These are phyloP conservation scores for Ovis canadensis DNA, from an alignment of 2,113 vertebrate species.

Conservation along the genomic window DNA sequence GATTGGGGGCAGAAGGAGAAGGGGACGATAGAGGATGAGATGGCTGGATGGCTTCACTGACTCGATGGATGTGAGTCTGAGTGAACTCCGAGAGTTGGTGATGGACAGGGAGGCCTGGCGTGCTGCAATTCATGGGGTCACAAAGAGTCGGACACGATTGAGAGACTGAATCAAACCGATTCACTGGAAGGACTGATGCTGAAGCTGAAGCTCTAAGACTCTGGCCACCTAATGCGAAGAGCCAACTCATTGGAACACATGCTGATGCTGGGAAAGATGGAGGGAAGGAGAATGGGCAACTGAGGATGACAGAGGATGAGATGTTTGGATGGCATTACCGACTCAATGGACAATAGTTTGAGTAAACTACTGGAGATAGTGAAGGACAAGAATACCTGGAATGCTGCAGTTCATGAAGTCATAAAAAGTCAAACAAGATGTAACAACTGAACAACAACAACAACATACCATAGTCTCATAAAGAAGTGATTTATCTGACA, in stretches of 20 bases:
- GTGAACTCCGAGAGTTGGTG: too few species aligned
- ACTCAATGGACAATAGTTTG: neutral
- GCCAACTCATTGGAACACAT: neutral
- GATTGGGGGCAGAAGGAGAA: too few species aligned
- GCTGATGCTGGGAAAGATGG: neutral
- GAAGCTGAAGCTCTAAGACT: neutral
- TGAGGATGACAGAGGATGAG: neutral
- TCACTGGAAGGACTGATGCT: neutral
- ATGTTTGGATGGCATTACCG: neutral
- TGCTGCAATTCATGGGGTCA: too few species aligned
- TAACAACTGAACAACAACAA: neutral
- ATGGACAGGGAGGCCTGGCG: too few species aligned
- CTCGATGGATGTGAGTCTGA: too few species aligned
- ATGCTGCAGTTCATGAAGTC: neutral
- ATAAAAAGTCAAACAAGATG: neutral
- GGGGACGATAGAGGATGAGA: too few species aligned
- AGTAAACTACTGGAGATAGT: neutral
- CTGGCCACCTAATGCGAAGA: neutral
- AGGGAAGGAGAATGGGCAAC: neutral
- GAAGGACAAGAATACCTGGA: neutral
- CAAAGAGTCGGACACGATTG: too few species aligned
- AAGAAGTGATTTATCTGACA: neutral
- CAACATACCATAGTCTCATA: neutral
- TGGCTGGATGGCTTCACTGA: too few species aligned
- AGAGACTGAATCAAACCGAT: neutral